Evolutionary conservation across 1,140 invertebrate genomes (phyloP).

Genomic region (Prorops nasuta): DNA sequence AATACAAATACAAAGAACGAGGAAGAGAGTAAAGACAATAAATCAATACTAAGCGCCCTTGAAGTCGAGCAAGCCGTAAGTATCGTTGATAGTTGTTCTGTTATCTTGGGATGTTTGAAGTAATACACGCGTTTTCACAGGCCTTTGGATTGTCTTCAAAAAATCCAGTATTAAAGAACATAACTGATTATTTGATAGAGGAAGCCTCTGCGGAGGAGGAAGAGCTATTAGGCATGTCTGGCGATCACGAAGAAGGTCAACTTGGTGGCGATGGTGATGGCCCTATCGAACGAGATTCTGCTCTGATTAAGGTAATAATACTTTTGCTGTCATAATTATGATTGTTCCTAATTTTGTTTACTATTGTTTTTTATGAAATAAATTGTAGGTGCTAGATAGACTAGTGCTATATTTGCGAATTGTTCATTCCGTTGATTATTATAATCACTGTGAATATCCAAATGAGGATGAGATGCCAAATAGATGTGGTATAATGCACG

Average conservation of each 20-base stretch:
- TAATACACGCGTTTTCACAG: constrained; percentile 25
- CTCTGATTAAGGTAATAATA: constrained; percentile 67
- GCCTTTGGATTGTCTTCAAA: constrained; percentile 82
- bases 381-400: constrained; percentile 69
- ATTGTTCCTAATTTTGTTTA: constrained; percentile 10
- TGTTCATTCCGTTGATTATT: constrained; percentile 98
- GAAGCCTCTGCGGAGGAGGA: constrained; percentile 98
- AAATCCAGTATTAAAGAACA: constrained; percentile 95
- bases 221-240: constrained; percentile 80
- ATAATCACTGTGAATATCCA: constrained; percentile 98
- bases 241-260: constrained; percentile 61
- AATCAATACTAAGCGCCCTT: constrained; percentile 21
- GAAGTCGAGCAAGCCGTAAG: constrained; percentile 46
- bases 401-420: constrained; percentile 92
- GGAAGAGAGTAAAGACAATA: constrained; percentile 33
- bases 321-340: neutral
- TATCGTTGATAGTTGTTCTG: constrained; percentile 12
- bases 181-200: constrained; percentile 97
- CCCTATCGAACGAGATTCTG: constrained; percentile 78
- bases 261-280: constrained; percentile 55
- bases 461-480: constrained; percentile 99
- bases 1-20: constrained; percentile 20
- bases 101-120: neutral
- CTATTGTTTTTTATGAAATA: constrained; percentile 4
- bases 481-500: constrained; percentile 97